Percentiles rank a stretch among this genome's conserved stretches.
Conservation (phyloP, 2,888 invertebrate genomes). For the Magallana nippona region DNA sequence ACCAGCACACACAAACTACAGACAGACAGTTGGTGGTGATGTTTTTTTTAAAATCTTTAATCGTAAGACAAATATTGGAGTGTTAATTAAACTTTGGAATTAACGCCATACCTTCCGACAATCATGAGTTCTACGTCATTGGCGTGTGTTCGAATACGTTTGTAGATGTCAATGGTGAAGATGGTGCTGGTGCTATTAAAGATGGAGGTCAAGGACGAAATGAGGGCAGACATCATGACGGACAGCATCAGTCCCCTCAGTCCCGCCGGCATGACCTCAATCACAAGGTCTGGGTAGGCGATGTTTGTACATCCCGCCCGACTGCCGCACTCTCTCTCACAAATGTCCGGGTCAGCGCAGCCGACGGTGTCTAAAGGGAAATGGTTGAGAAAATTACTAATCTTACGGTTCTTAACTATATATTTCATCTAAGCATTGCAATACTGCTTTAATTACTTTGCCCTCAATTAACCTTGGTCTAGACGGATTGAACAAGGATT, state of each 20-base stretch:
- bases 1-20: conserved; percentile 75
- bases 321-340: conserved; percentile 79
- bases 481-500: too few species aligned
- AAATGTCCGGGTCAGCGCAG: conserved; percentile 80
- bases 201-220: conserved; percentile 82
- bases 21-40: too few species aligned
- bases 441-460: too few species aligned
- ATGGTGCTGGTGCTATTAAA: conserved; percentile 82
- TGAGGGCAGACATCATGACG: conserved; percentile 82
- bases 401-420: too few species aligned
- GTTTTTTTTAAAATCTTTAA: too few species aligned
- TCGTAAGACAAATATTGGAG: too few species aligned
- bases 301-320: conserved; percentile 81
- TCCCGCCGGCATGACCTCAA: conserved; percentile 81
- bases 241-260: conserved; percentile 82
- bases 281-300: conserved; percentile 81
- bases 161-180: conserved; percentile 82
- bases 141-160: conserved; percentile 77
- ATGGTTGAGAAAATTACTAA: too few species aligned
- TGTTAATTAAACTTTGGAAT: too few species aligned
- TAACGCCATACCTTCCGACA: conserved; percentile 77
- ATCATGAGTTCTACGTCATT: conserved; percentile 81
- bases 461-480: too few species aligned
- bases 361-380: conserved; percentile 79
- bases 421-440: too few species aligned